These are phyloP conservation scores for Pecten maximus DNA, from an alignment of 2,888 invertebrate genomes.

Conservation along the genomic window DNA sequence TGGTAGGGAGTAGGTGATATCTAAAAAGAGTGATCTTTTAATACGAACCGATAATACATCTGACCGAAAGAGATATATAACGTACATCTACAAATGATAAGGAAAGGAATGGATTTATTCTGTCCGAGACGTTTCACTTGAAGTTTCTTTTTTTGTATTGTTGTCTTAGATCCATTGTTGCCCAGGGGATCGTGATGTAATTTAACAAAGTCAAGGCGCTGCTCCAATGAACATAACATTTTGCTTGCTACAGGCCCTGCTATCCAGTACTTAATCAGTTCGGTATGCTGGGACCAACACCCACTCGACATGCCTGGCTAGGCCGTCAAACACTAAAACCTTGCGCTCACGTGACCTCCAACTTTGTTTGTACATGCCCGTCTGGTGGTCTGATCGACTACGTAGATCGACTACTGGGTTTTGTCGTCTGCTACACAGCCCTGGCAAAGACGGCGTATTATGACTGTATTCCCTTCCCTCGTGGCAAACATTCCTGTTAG, in stretches of 20 bases:
- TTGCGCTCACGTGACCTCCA: background rate
- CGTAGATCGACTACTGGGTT: too few species aligned
- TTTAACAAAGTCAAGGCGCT: background rate
- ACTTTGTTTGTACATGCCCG: background rate
- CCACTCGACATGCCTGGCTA: background rate
- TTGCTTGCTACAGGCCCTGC: background rate
- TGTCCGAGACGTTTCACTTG: too few species aligned
- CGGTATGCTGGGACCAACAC: constrained; percentile 16
- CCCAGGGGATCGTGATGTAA: background rate
- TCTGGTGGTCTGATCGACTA: background rate
- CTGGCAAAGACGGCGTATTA: constrained; percentile 3
- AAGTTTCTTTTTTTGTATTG: too few species aligned
- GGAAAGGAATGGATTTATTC: too few species aligned
- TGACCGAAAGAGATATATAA: too few species aligned
- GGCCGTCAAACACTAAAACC: background rate
- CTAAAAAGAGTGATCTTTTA: too few species aligned
- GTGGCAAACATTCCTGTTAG: background rate
- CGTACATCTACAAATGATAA: too few species aligned
- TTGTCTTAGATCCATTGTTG: background rate
- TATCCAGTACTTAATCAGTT: constrained; percentile 1
- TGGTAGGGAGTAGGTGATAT: too few species aligned
- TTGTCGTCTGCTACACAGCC: background rate
- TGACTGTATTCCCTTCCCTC: background rate
- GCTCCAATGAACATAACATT: background rate
- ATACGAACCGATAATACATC: too few species aligned